phyloP scores from a whole-genome alignment of 2,797 vertebrate genomes.

The Tokudaia muenninki region DNA sequence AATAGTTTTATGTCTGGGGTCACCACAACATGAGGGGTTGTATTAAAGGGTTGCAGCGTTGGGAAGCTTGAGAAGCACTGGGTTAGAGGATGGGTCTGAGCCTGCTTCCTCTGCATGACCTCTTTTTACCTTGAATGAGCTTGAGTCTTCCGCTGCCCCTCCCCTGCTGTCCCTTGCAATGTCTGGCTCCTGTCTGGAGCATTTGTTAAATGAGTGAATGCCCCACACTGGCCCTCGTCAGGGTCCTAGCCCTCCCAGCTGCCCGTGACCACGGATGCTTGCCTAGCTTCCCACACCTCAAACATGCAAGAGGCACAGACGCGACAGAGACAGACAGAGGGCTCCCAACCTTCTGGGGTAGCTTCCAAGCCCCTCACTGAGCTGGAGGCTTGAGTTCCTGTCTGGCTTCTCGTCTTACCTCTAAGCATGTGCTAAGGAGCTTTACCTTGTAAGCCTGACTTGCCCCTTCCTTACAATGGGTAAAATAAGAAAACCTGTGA shows the following conservation, averaged over 20 bases:
- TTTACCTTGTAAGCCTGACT: neutral
- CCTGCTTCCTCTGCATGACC: neutral
- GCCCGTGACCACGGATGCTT: neutral
- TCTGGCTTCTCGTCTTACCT: neutral
- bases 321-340: neutral
- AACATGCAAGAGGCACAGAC: neutral
- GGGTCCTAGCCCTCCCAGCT: neutral
- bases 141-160: neutral
- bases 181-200: neutral
- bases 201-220: neutral
- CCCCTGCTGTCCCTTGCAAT: neutral
- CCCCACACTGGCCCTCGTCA: neutral
- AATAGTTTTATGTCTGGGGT: neutral
- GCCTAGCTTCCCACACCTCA: neutral
- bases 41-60: neutral
- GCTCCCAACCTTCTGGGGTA: rapidly evolving
- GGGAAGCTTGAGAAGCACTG: neutral
- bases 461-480: neutral
- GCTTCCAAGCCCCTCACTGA: neutral
- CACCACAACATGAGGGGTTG: neutral
- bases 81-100: neutral
- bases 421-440: neutral
- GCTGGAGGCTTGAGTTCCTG: neutral
- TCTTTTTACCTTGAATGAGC: neutral
- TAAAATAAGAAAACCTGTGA: neutral